Percentiles rank a stretch among this genome's conserved stretches.
These are phyloP conservation scores for Albula glossodonta DNA, from an alignment of 2,113 vertebrate genomes.

Conservation along the genomic window DNA sequence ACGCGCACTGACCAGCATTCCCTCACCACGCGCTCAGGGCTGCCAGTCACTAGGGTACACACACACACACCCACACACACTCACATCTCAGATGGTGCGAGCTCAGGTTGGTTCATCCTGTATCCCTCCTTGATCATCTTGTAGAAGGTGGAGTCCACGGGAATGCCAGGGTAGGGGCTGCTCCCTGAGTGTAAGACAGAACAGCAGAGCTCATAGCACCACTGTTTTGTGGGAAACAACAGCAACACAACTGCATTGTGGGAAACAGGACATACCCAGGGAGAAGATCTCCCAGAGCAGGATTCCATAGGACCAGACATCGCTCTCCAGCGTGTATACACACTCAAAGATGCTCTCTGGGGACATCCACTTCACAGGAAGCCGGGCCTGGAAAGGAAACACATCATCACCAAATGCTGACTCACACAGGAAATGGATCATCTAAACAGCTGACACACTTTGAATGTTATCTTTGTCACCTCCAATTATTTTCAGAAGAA, in stretches of 20 bases:
- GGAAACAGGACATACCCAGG: slow-evolving; percentile 73
- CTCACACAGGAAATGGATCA: slow-evolving; percentile 6
- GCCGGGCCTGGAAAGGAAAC: slow-evolving; percentile 80
- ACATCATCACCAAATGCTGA: slow-evolving; percentile 7
- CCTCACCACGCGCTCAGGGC: no score
- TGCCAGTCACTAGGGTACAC: no score
- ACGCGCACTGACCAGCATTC: no score
- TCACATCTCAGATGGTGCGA: slow-evolving; percentile 91
- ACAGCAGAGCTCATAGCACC: slow-evolving; percentile 23
- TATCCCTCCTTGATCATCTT: slow-evolving; percentile 97
- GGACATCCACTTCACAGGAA: slow-evolving; percentile 99
- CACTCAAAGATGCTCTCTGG: slow-evolving; percentile 98
- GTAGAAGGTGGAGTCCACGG: slow-evolving; percentile 97
- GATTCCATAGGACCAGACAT: slow-evolving; percentile 98
- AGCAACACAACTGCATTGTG: not conserved
- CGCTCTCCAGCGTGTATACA: slow-evolving; percentile 96
- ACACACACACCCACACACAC: slow-evolving; percentile 46
- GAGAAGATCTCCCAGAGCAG: slow-evolving; percentile 98
- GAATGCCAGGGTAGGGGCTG: slow-evolving; percentile 95
- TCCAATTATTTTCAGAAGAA: no score
- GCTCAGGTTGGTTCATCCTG: slow-evolving; percentile 93
- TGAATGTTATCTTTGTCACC: no score
- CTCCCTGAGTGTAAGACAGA: slow-evolving; percentile 70
- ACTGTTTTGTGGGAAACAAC: not conserved
- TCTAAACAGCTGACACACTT: not conserved